A percentile compares a stretch with the other conserved stretches of the same genome.
phyloP scores from a whole-genome alignment of 2,888 invertebrate genomes.

The Cephalotes varians region DNA sequence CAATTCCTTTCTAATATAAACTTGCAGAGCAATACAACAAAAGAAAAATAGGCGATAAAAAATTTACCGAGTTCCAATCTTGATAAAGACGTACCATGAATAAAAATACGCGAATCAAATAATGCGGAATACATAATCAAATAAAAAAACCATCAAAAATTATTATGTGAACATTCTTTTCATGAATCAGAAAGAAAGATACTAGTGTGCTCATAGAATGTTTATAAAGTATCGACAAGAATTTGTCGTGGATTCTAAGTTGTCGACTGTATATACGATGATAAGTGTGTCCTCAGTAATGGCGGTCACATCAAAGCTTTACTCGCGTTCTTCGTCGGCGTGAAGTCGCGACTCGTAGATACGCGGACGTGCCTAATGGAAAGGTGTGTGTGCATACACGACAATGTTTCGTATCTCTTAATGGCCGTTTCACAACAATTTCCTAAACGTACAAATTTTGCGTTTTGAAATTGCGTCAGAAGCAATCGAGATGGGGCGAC shows the following conservation, averaged over 20 bases:
- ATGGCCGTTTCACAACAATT: constrained; percentile 78
- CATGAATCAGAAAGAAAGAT: background rate
- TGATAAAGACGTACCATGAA: background rate
- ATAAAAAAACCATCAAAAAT: background rate
- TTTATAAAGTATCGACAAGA: constrained; percentile 51
- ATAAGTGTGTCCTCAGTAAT: constrained; percentile 84
- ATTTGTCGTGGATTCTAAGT: constrained; percentile 41
- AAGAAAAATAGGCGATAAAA: background rate
- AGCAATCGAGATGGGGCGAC: background rate
- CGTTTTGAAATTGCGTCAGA: constrained; percentile 15
- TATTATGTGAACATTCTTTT: constrained; percentile 7
- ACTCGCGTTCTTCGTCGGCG: constrained; percentile 72
- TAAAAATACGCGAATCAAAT: background rate
- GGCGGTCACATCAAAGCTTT: constrained; percentile 84
- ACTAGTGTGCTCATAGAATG: background rate
- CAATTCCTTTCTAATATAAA: background rate
- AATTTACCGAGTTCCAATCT: background rate
- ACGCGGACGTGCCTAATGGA: constrained; percentile 80
- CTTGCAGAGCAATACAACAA: background rate
- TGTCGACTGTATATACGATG: constrained; percentile 74
- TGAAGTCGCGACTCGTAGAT: constrained; percentile 81
- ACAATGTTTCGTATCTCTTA: constrained; percentile 74
- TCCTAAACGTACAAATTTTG: constrained; percentile 57
- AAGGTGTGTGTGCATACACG: constrained; percentile 75
- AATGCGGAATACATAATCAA: background rate